Evolutionary conservation across 2,113 vertebrate genomes (phyloP), one percentile per base, ranked within the genome.

Genomic region (Chaenocephalus aceratus): DNA sequence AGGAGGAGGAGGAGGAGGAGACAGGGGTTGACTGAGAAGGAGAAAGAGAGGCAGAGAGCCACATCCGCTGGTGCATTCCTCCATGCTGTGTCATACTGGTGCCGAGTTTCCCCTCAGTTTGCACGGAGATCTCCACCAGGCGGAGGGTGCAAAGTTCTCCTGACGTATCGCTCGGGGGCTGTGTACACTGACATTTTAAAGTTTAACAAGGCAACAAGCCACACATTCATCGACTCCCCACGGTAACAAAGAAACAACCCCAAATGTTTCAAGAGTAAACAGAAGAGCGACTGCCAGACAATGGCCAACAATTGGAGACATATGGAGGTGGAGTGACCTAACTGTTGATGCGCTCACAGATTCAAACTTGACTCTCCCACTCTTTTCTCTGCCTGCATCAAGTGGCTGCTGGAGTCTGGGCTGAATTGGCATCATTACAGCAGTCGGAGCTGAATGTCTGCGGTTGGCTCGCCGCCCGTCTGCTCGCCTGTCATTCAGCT

Each of bases 41-140:
- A 73, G 86, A 77, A 41, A 73, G 68, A 86, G 58, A 83, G 82
- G 10, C 86, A 80, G 84, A 71, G 81, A 79, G 84, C 91, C 81
- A 88, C 91, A 93, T 88, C 92, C 83, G 86, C 82, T 86, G 73
- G 82, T 90, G 88, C 91, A 90, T 92, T 93, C 92, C 92, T 94
- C 86, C 77, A 79, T 88, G 92, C 87, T 93, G 92, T 89, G 93
- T 94, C 93, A 94, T 85, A 84, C 86, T 88, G 85, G 91, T 92
- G 91, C 94, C 1, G 86, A 93, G 91, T 93, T 94, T 91, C 91
- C 89, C 90, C 72, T 83, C 70, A 7, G 72, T 77, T 85, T 89
- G 87, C 83, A 80, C 36, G 21, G 91, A 91, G 91, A 88, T 90
- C 86, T 92, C 88, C 90, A 79, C 80, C 56, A 88, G 83, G 79